Base-by-base conservation (phyloP, 2,888 invertebrate species). In the Eilema griseolum region DNA sequence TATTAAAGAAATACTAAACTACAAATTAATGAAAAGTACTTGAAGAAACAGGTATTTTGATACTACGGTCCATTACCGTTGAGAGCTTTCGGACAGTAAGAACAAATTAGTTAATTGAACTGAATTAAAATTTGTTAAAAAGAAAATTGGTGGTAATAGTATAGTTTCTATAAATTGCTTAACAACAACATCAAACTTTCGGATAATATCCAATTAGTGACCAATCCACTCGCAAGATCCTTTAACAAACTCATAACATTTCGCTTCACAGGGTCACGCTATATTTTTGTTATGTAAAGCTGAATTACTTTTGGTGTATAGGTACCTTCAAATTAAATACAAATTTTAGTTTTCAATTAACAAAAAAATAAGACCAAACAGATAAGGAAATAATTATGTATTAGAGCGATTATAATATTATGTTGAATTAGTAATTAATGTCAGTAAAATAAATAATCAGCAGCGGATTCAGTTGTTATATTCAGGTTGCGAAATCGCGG, bases 401-500 rank as follows among this genome's bases (percentile, higher is more conserved):
- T n/a, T 20, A 52, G 8, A 20, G 8, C 5, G 1, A 52, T n/a
- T 20, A 20, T 20, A 20, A 3, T 16, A 20, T 20, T 4, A 7
- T 23, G 3, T 33, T 20, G 20, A 64, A 64, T 52, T 14, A 11
- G 33, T 63, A 56, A 78, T 71, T 71, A 60, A 72, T 57, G 64
- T 52, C 70, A 75, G 70, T 73, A 73, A 64, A 59, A 74, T 80
- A 78, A 75, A 74, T 70, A 64, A 78, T 59, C 73, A 74, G 62
- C 61, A 74, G 65, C 67, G 37, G 52, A 79, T 76, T 74, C 70
- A 71, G 76, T 62, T 66, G 57, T 71, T 41, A 41, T 16, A 41
- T 41, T 16, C 41, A 41, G 14, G 76, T 86, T 86, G 83, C 81
- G 75, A 85, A 83, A 85, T 80, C 72, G 73, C 37, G 64, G 67